A percentile compares a stretch with the other conserved stretches of the same genome.
phyloP scores from a whole-genome alignment of 1,140 invertebrate genomes.

The Rhizoglyphus robini region DNA sequence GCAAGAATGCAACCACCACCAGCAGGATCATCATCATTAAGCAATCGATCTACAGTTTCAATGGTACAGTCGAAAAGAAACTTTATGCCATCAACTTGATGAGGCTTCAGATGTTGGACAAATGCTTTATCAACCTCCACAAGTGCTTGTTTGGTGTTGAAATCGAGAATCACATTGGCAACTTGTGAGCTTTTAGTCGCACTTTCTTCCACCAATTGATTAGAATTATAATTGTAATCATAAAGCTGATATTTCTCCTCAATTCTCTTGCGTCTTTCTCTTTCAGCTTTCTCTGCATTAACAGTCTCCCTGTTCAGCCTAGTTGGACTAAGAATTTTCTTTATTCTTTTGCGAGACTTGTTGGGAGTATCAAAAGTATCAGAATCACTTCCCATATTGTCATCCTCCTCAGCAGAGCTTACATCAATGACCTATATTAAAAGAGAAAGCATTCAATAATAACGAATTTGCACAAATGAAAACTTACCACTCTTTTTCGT shows the following conservation, averaged over 20 bases:
- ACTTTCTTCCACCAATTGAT: slow-evolving; percentile 9
- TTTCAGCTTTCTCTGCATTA: slow-evolving; percentile 72
- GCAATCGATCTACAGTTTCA: slow-evolving; percentile 64
- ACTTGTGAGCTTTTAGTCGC: not conserved
- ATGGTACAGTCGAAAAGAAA: slow-evolving; percentile 94
- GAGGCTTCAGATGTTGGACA: slow-evolving; percentile 18
- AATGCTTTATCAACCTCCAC: slow-evolving; percentile 22
- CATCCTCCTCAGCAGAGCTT: not conserved
- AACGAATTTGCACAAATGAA: not conserved
- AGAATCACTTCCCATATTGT: not conserved
- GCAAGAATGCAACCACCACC: slow-evolving; percentile 89
- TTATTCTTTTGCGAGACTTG: slow-evolving; percentile 3
- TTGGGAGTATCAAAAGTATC: not conserved
- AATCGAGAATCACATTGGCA: slow-evolving; percentile 53
- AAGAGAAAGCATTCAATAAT: not conserved
- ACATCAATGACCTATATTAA: not conserved
- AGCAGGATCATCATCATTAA: slow-evolving; percentile 47
- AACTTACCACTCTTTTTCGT: not conserved
- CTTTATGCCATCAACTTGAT: slow-evolving; percentile 79
- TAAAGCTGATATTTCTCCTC: slow-evolving; percentile 25
- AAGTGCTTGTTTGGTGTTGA: slow-evolving; percentile 64
- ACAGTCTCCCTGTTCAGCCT: slow-evolving; percentile 44
- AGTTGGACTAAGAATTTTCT: not conserved
- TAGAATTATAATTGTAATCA: no score
- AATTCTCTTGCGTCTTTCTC: slow-evolving; percentile 54